Evolutionary conservation across 2,888 invertebrate genomes (phyloP), one percentile per base, ranked within the genome.

Genomic region (Amiota minor): DNA sequence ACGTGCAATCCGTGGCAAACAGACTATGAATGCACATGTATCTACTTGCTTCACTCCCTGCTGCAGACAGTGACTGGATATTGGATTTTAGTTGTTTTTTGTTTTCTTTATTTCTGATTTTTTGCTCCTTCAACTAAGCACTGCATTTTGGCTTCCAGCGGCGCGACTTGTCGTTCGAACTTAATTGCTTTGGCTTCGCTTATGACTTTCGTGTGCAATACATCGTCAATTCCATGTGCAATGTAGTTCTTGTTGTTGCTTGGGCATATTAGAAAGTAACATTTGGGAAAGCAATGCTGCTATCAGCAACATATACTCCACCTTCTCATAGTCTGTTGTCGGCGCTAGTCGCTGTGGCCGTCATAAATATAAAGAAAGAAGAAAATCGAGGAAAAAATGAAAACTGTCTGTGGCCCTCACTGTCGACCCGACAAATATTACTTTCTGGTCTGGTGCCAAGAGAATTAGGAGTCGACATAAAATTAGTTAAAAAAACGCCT

Each of bases 181-280:
- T 83, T 83, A 83, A 83, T 83, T 83, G 83, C 83, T 84, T 81
- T 78, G 76, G 80, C 74, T 83, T 83, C 83, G 85, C 85, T 83
- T 83, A 83, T 83, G 85, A 83, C 84, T 84, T 82, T 85, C 83
- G 83, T 83, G 85, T 80, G 83, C 86, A 85, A 82, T 85, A 83
- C 84, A 83, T 82, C 84, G 82, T 78, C 79, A 76, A 74, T 6
- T 20, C 6, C 70, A 20, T 20, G 18, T 47, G 47, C 56, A 68
- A 56, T 76, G 18, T 64, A 49, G 65, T 53, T 70, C 59, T 50
- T 23, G 73, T 55, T 64, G 70, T 14, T 70, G 65, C 70, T 73
- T 16, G 16, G 8, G 78, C 77, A 77, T 84, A 83, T 83, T 83
- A 83, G 83, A 83, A 83, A 83, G 83, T 83, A 81, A 81, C 80